A percentile compares a stretch with the other conserved stretches of the same genome.
phyloP scores from a whole-genome alignment of 2,888 invertebrate genomes.

The Rhaphigaster nebulosa region DNA sequence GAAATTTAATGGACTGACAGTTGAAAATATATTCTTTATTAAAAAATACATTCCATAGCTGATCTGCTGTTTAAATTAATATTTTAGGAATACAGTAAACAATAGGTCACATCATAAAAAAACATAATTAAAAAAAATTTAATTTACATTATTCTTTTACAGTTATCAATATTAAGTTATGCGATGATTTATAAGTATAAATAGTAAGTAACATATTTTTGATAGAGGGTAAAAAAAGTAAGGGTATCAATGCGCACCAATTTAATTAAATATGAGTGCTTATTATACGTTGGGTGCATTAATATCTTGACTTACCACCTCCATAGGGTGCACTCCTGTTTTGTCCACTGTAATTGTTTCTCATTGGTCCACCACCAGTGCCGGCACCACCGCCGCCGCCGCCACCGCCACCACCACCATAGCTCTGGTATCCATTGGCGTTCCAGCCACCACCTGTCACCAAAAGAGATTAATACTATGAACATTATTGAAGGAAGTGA shows the following conservation, averaged over 20 bases:
- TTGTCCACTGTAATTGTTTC: slow-evolving; percentile 63
- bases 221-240: not conserved
- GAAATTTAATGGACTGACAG: too few species aligned
- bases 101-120: too few species aligned
- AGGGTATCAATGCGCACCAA: not conserved
- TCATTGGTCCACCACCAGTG: slow-evolving; percentile 64
- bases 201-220: too few species aligned
- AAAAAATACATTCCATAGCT: too few species aligned
- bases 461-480: not conserved
- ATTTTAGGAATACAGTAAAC: too few species aligned
- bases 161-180: too few species aligned
- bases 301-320: slow-evolving; percentile 46
- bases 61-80: too few species aligned
- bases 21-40: too few species aligned
- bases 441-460: slow-evolving; percentile 61
- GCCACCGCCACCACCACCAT: slow-evolving; percentile 56
- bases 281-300: not conserved
- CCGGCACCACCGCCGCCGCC: slow-evolving; percentile 62
- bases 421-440: slow-evolving; percentile 56
- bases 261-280: not conserved
- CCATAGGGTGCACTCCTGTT: slow-evolving; percentile 64
- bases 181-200: too few species aligned
- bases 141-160: too few species aligned
- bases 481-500: not conserved
- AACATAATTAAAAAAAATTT: too few species aligned